Evolutionary conservation across 2,113 vertebrate genomes (phyloP).

Genomic region (Pelecanoides urinatrix): DNA sequence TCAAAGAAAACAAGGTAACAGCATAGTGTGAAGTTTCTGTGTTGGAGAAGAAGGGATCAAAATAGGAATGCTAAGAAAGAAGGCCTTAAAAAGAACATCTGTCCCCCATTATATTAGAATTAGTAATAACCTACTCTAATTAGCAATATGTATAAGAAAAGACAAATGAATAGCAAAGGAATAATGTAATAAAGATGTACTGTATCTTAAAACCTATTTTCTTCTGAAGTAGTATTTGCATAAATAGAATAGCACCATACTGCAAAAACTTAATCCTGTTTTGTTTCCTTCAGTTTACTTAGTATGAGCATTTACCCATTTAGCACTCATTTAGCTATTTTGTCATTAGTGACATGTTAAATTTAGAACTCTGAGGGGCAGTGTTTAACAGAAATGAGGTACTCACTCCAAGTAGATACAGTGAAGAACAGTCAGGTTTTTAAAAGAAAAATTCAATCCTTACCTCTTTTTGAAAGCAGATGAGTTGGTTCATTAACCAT

Average conservation of each 20-base stretch:
- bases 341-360: neutral
- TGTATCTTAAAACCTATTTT: neutral
- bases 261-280: neutral
- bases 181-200: neutral
- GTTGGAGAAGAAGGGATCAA: neutral
- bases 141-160: neutral
- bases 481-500: conserved; percentile 1
- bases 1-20: neutral
- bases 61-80: neutral
- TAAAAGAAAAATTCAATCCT: neutral
- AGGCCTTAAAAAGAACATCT: neutral
- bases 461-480: conserved; percentile 79
- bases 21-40: neutral
- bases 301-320: neutral
- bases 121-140: neutral
- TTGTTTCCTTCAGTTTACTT: neutral
- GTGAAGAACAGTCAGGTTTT: neutral
- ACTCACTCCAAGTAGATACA: neutral
- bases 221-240: neutral
- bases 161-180: neutral
- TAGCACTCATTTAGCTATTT: neutral
- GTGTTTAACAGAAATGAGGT: neutral
- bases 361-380: neutral
- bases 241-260: neutral
- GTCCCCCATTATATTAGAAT: neutral